Conservation (phyloP, 2,797 vertebrate genomes). For the Poeciliopsis presidionis region DNA sequence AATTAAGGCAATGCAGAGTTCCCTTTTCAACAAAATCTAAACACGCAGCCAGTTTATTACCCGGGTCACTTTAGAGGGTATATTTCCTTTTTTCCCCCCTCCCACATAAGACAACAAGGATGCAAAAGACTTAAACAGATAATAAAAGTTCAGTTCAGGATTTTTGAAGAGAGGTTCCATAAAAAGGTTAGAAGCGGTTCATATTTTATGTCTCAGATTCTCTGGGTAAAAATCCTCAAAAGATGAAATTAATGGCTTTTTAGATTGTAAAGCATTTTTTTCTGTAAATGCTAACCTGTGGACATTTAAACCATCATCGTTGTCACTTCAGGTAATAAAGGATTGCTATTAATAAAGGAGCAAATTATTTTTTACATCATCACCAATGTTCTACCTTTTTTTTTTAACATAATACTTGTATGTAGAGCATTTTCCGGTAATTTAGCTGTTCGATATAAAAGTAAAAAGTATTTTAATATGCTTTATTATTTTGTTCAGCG, state of each 20-base stretch:
- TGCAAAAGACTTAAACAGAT: slow-evolving; percentile 10
- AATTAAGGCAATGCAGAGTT: slow-evolving; percentile 54
- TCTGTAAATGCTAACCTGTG: neutral
- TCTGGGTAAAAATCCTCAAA: neutral
- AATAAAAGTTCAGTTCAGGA: neutral
- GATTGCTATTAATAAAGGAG: neutral
- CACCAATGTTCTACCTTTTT: neutral
- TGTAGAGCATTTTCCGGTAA: neutral
- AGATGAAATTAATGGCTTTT: neutral
- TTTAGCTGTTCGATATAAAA: neutral
- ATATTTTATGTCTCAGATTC: neutral
- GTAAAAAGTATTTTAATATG: neutral
- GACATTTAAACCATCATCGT: neutral
- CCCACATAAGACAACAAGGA: neutral
- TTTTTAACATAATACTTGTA: neutral
- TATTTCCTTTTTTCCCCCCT: neutral
- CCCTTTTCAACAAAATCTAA: slow-evolving; percentile 35
- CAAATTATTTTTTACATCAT: neutral
- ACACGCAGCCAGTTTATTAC: slow-evolving; percentile 40
- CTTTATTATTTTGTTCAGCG: neutral
- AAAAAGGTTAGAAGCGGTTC: neutral
- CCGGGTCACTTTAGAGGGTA: slow-evolving; percentile 8
- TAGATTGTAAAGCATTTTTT: neutral
- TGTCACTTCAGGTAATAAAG: neutral
- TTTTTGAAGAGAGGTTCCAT: neutral